Conservation (phyloP, 1,140 invertebrate species). For the Brachionus koreanus region DNA sequence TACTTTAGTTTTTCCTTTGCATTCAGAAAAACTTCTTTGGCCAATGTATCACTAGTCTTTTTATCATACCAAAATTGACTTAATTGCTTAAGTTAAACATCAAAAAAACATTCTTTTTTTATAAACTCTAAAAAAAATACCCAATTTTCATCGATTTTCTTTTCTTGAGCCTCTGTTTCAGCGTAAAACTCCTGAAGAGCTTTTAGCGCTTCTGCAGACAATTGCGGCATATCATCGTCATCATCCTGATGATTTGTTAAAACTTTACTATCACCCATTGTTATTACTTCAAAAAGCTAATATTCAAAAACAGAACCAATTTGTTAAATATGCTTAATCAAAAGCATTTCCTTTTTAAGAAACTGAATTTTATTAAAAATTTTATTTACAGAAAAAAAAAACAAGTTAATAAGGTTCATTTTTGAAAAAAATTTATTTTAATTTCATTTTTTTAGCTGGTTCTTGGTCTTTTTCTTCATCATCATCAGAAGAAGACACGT, state of each 20-base stretch:
- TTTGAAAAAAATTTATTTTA: not conserved
- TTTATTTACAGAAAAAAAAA: not conserved
- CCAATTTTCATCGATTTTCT: slow-evolving; percentile 54
- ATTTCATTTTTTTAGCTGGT: slow-evolving; percentile 16
- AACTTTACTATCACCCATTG: not conserved
- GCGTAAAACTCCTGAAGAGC: slow-evolving; percentile 76
- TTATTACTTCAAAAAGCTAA: not conserved
- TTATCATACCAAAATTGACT: slow-evolving; percentile 94
- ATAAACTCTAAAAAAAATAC: slow-evolving; percentile 59
- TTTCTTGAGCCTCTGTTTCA: slow-evolving; percentile 65
- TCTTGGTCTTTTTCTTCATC: not conserved
- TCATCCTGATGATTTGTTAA: slow-evolving; percentile 42
- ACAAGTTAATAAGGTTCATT: not conserved
- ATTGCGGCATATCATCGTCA: slow-evolving; percentile 66
- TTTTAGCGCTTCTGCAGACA: slow-evolving; percentile 70
- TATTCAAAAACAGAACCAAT: not conserved
- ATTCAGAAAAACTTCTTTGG: slow-evolving; percentile 64
- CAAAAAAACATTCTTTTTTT: slow-evolving; percentile 75
- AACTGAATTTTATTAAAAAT: not conserved
- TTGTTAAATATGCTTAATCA: not conserved
- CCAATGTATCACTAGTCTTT: slow-evolving; percentile 67
- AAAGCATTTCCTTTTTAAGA: not conserved
- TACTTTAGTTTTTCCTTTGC: slow-evolving; percentile 62
- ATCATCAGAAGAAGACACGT: not conserved
- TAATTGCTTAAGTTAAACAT: slow-evolving; percentile 69